These are phyloP conservation scores for Ctenopoma multispine DNA, from an alignment of 2,797 vertebrate species.

Conservation along the genomic window DNA sequence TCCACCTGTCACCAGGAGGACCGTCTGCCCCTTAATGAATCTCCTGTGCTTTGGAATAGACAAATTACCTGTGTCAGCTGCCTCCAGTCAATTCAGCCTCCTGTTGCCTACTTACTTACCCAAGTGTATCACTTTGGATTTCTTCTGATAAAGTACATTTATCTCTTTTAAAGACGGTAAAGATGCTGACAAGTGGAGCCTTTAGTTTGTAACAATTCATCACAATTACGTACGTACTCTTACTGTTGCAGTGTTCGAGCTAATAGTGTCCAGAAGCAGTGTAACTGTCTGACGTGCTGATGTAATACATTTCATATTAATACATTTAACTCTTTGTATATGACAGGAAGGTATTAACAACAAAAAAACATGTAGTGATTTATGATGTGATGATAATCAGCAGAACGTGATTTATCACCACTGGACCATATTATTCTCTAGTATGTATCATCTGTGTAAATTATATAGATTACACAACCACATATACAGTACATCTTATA, in stretches of 20 bases:
- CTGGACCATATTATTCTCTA: background rate
- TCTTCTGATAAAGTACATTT: slow-evolving; percentile 69
- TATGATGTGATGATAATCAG: slow-evolving; percentile 5
- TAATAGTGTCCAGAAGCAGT: slow-evolving; percentile 21
- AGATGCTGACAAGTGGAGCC: slow-evolving; percentile 59
- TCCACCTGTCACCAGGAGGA: slow-evolving; percentile 40
- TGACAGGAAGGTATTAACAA: slow-evolving; percentile 14
- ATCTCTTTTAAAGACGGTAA: slow-evolving; percentile 61
- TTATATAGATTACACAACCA: too few relatives aligned
- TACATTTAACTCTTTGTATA: slow-evolving; percentile 25
- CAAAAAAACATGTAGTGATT: slow-evolving; percentile 15
- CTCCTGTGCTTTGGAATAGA: slow-evolving; percentile 48
- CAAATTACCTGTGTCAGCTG: slow-evolving; percentile 61
- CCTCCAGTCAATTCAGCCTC: slow-evolving; percentile 52
- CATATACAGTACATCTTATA: too few relatives aligned
- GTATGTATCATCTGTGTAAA: background rate
- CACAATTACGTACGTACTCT: slow-evolving; percentile 63
- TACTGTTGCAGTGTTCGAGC: slow-evolving; percentile 21
- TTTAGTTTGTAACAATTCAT: slow-evolving; percentile 67
- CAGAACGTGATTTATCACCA: slow-evolving; percentile 21
- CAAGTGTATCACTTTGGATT: slow-evolving; percentile 61
- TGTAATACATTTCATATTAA: slow-evolving; percentile 36
- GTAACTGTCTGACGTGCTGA: slow-evolving; percentile 44
- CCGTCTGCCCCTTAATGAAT: slow-evolving; percentile 62
- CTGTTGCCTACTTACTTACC: slow-evolving; percentile 63